These are phyloP conservation scores for Ypsolopha scabrella DNA, from an alignment of 2,888 invertebrate species.

Conservation along the genomic window DNA sequence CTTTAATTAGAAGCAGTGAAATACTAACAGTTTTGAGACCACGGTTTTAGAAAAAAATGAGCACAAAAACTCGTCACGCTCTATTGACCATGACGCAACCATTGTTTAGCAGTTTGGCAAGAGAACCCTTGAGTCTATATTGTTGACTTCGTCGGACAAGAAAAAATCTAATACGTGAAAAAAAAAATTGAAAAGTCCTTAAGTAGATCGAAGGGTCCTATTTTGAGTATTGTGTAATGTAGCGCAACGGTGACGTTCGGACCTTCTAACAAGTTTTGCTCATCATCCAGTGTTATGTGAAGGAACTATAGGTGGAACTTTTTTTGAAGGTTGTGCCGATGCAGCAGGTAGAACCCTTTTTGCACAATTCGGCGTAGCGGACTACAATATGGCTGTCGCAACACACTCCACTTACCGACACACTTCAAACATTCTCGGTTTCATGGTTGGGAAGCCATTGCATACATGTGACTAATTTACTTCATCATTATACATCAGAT, in stretches of 20 bases:
- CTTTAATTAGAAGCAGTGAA: constrained; percentile 34
- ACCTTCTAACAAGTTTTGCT: constrained; percentile 28
- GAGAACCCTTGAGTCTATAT: constrained; percentile 56
- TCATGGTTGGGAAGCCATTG: constrained; percentile 52
- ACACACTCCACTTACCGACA: constrained; percentile 47
- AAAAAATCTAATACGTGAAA: constrained; percentile 47
- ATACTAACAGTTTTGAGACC: constrained; percentile 34
- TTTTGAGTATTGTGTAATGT: constrained; percentile 67
- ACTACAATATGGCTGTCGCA: constrained; percentile 50
- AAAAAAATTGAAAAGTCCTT: constrained; percentile 53
- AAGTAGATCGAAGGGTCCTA: constrained; percentile 56
- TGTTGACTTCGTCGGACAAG: constrained; percentile 58
- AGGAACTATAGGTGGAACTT: constrained; percentile 52
- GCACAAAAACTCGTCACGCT: constrained; percentile 44
- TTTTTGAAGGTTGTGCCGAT: constrained; percentile 38
- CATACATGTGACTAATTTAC: constrained; percentile 58
- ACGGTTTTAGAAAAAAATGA: constrained; percentile 26
- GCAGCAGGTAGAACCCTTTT: constrained; percentile 63
- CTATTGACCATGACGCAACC: constrained; percentile 67
- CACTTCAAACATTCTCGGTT: constrained; percentile 55
- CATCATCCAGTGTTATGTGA: constrained; percentile 12
- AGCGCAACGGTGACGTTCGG: constrained; percentile 52
- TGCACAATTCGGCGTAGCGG: constrained; percentile 60
- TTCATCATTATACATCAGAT: constrained; percentile 41
- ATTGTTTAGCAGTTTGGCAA: constrained; percentile 65